phyloP scores from a whole-genome alignment of 1,140 invertebrate genomes.

The Luehdorfia chinensis region DNA sequence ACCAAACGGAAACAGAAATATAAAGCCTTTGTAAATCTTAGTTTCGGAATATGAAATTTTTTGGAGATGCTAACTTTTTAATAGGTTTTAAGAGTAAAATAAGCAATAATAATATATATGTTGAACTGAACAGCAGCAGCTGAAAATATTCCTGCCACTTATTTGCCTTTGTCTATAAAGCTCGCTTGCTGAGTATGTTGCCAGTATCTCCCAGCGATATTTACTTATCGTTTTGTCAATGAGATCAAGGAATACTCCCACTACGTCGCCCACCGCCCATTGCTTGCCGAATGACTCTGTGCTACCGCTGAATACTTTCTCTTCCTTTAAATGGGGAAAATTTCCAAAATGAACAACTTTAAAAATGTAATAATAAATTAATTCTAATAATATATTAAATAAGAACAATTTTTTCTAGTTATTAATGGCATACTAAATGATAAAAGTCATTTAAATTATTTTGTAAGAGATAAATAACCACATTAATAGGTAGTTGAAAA shows the following conservation, averaged over 20 bases:
- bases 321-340: conserved; percentile 82
- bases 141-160: conserved; percentile 48
- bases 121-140: no score
- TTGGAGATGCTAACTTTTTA: no score
- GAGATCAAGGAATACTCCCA: conserved; percentile 97
- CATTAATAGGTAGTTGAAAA: no score
- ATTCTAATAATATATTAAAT: neutral
- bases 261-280: conserved; percentile 95
- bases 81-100: no score
- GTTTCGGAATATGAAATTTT: neutral
- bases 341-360: neutral
- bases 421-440: no score
- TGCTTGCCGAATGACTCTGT: conserved; percentile 96
- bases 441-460: no score
- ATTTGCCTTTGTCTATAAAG: conserved; percentile 26
- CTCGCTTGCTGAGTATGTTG: conserved; percentile 31
- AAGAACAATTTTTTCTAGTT: no score
- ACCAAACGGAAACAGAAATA: no score
- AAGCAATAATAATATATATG: no score
- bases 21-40: neutral
- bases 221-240: conserved; percentile 97
- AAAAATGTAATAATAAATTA: neutral
- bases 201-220: conserved; percentile 30
- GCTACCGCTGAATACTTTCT: conserved; percentile 94
- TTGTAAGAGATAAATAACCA: no score